Percentiles rank a stretch among this genome's conserved stretches.
phyloP scores from a whole-genome alignment of 2,113 vertebrate species.

The Amphilophus citrinellus region DNA sequence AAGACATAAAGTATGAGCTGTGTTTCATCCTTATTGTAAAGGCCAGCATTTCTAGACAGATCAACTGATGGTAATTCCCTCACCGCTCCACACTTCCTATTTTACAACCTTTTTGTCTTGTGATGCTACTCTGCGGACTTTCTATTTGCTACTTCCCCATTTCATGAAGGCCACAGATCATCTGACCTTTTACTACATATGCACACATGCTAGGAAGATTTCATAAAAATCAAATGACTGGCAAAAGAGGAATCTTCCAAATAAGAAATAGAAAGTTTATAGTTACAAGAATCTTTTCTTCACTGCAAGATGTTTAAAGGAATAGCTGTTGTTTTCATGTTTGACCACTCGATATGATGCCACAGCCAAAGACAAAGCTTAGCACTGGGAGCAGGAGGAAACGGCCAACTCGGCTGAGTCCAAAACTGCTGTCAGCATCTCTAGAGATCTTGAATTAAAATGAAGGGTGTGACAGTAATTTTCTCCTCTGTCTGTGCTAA shows the following conservation, averaged over 20 bases:
- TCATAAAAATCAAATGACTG: background rate
- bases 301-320: too few species aligned
- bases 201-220: background rate
- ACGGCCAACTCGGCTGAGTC: too few species aligned
- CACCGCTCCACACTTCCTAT: constrained; percentile 55
- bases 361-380: too few species aligned
- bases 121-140: constrained; percentile 56
- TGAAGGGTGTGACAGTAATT: background rate
- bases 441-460: too few species aligned
- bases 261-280: background rate
- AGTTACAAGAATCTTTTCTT: background rate
- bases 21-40: constrained; percentile 34
- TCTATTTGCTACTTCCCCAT: constrained; percentile 67
- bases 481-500: background rate
- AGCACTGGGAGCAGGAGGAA: too few species aligned
- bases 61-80: constrained; percentile 37
- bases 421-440: too few species aligned
- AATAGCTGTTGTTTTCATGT: too few species aligned
- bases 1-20: background rate
- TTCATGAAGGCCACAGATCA: constrained; percentile 46
- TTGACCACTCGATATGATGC: too few species aligned
- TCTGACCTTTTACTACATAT: constrained; percentile 40
- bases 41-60: constrained; percentile 13
- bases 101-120: constrained; percentile 43
- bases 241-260: background rate